These are phyloP conservation scores for Habrosyne pyritoides DNA, from an alignment of 2,888 invertebrate genomes.

Conservation along the genomic window DNA sequence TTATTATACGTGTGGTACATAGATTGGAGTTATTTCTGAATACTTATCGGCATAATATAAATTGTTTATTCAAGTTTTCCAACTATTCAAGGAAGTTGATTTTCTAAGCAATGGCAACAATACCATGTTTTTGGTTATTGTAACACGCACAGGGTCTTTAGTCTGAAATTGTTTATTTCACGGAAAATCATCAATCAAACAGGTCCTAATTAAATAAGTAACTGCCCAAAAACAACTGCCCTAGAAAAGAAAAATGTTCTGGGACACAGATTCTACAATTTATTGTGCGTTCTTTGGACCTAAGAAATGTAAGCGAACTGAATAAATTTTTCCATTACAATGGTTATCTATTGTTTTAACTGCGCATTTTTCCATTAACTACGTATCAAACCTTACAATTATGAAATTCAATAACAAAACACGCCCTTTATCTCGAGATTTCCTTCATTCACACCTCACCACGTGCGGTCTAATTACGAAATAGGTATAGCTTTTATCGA, in stretches of 20 bases:
- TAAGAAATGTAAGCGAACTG: background rate
- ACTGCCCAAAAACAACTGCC: no score
- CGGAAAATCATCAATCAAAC: no score
- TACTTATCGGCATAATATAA: background rate
- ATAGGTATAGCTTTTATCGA: slow-evolving; percentile 53
- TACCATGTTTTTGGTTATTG: no score
- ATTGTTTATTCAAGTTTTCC: no score
- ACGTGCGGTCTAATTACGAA: slow-evolving; percentile 62
- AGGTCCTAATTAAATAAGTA: no score
- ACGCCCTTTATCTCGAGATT: background rate
- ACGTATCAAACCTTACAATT: background rate
- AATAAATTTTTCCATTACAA: background rate
- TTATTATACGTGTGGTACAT: no score
- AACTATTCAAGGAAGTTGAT: no score
- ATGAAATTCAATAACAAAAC: background rate
- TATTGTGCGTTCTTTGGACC: background rate
- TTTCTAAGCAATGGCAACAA: no score
- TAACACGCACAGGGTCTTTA: no score
- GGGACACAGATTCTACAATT: no score
- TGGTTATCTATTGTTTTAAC: background rate
- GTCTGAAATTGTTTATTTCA: no score
- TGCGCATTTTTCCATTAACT: background rate
- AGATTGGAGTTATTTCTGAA: background rate
- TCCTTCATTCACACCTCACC: slow-evolving; percentile 18
- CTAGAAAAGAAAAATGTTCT: no score